A percentile compares a stretch with the other conserved stretches of the same genome.
These are phyloP conservation scores for Phenganax subtilis DNA, from an alignment of 92 coral and sea anemone genomes.

Conservation along the genomic window DNA sequence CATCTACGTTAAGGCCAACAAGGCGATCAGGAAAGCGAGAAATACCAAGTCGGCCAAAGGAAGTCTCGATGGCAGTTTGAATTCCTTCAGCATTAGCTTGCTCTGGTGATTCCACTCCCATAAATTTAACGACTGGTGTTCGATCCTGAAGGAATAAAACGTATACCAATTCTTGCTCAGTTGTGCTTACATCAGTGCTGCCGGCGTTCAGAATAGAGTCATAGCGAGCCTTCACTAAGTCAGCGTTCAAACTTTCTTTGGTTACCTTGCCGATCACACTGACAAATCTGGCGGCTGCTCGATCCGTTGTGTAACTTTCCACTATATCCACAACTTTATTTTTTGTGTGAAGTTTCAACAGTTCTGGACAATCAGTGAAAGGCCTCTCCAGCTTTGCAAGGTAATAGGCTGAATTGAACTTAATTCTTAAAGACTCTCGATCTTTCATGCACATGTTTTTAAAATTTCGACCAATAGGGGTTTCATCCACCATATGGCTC, in stretches of 20 bases:
- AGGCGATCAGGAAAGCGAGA: not conserved
- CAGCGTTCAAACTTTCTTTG: no score
- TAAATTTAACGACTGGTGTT: conserved; percentile 12
- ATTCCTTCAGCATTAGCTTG: conserved; percentile 1
- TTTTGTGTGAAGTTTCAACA: not conserved
- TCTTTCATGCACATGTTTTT: conserved; percentile 10
- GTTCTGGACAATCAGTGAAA: conserved; percentile 12
- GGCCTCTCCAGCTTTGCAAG: conserved; percentile 8
- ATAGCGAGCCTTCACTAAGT: no score
- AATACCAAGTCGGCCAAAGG: conserved; percentile 13
- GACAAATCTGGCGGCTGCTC: no score
- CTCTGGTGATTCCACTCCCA: not conserved
- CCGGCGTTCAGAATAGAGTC: not conserved
- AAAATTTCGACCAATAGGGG: conserved; percentile 5
- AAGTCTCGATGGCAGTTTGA: not conserved
- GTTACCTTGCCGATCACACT: no score
- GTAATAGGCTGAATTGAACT: conserved; percentile 9
- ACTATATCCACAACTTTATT: no score
- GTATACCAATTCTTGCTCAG: conserved; percentile 18
- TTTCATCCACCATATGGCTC: not conserved
- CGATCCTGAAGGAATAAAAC: not conserved
- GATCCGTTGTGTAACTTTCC: no score
- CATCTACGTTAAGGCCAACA: conserved; percentile 6
- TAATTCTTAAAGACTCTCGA: conserved; percentile 1
- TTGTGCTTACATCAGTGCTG: not conserved